Evolutionary conservation across 2,797 vertebrate species (phyloP).

Genomic region (Diglossa cyanea): DNA sequence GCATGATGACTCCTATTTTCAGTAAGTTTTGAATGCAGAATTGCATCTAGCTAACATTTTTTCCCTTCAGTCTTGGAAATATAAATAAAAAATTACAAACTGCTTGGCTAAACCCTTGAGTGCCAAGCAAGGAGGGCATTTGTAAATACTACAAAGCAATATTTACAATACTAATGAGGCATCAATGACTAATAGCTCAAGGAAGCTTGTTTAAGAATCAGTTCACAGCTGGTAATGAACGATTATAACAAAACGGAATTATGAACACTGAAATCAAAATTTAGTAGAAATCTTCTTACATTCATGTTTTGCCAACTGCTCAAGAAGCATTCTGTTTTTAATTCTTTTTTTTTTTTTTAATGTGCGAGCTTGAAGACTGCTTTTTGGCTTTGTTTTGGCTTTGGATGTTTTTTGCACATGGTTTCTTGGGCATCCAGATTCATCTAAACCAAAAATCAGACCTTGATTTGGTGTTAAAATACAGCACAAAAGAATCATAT

Average conservation of each 20-base stretch:
- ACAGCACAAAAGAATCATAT: not conserved
- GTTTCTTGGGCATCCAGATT: not conserved
- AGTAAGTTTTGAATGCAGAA: not conserved
- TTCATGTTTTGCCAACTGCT: not conserved
- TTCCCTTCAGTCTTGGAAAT: not conserved
- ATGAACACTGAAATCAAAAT: not conserved
- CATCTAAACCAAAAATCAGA: not conserved
- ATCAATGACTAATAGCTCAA: conserved; percentile 16
- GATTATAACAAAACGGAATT: not conserved
- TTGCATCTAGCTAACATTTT: not conserved
- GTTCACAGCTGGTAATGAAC: not conserved
- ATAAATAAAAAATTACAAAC: conserved; percentile 16
- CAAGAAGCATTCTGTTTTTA: rapidly evolving
- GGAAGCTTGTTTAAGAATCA: conserved; percentile 15
- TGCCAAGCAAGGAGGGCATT: not conserved
- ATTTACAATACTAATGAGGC: conserved; percentile 44
- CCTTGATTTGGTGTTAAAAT: not conserved
- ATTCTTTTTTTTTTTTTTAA: not conserved
- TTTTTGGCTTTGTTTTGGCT: not conserved
- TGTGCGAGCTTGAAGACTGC: rapidly evolving
- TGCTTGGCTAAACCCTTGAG: not conserved
- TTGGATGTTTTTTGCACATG: rapidly evolving
- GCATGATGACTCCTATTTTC: not conserved
- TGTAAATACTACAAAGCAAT: not conserved
- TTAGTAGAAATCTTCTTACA: not conserved